Evolutionary conservation across 2,797 vertebrate species (phyloP).

Genomic region (Lutjanus campechanus): DNA sequence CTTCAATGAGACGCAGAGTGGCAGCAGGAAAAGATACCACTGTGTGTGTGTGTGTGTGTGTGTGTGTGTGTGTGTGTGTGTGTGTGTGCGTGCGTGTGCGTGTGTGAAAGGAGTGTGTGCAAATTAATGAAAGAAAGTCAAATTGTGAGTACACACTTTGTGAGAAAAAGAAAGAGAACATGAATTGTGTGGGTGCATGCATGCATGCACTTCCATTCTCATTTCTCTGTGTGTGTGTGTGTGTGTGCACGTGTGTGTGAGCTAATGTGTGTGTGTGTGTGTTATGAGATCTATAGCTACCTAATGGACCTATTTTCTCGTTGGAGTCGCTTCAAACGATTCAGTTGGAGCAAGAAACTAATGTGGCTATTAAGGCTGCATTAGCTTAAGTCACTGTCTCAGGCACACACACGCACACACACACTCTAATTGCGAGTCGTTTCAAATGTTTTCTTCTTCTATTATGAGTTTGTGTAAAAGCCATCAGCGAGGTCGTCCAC

Average conservation of each 20-base stretch:
- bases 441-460: slow-evolving; percentile 29
- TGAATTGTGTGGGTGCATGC: slow-evolving; percentile 20
- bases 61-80: not conserved
- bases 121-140: not conserved
- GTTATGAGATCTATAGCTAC: slow-evolving; percentile 44
- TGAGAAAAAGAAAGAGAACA: not conserved
- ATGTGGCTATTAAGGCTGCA: slow-evolving; percentile 65
- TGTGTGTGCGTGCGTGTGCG: slow-evolving; percentile 9
- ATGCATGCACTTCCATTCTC: not conserved
- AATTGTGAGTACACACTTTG: not conserved
- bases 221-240: slow-evolving; percentile 8
- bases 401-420: not conserved
- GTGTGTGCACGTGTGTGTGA: slow-evolving; percentile 13
- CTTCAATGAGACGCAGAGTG: slow-evolving; percentile 10
- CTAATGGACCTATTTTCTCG: slow-evolving; percentile 68
- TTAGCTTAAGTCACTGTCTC: slow-evolving; percentile 45
- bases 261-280: slow-evolving; percentile 14
- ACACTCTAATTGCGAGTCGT: slow-evolving; percentile 13
- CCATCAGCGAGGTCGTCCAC: not conserved
- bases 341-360: slow-evolving; percentile 41
- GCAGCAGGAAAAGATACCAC: not conserved
- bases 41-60: not conserved
- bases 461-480: slow-evolving; percentile 15
- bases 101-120: not conserved
- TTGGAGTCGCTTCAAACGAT: slow-evolving; percentile 51